Evolutionary conservation across 2,888 invertebrate species (phyloP).

Genomic region (Teleiodes luculella): DNA sequence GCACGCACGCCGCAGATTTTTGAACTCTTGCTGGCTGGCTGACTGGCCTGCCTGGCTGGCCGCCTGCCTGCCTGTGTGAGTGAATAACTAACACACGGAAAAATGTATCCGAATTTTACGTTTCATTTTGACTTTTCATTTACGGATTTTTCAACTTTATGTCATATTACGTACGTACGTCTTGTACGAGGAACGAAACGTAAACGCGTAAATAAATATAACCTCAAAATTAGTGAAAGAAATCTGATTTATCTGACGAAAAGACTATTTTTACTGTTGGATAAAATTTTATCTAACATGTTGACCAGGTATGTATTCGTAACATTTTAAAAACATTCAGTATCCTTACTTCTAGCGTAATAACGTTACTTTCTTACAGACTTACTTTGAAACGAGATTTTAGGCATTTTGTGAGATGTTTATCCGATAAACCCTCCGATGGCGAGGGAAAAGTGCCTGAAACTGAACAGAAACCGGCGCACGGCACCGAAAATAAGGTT

Average conservation of each 20-base stretch:
- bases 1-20: too few species aligned
- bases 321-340: too few species aligned
- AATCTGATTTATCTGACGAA: too few species aligned
- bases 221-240: conserved; percentile 29
- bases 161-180: not conserved
- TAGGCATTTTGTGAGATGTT: conserved; percentile 42
- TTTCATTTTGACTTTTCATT: conserved; percentile 12
- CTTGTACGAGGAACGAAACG: conserved; percentile 20
- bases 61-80: too few species aligned
- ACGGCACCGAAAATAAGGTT: conserved; percentile 30
- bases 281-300: conserved; percentile 25
- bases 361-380: conserved; percentile 18
- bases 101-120: conserved; percentile 25
- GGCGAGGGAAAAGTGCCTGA: conserved; percentile 45
- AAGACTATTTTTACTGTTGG: too few species aligned
- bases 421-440: conserved; percentile 52
- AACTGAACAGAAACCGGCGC: conserved; percentile 16
- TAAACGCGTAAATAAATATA: conserved; percentile 25
- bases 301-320: conserved; percentile 34
- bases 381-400: conserved; percentile 39
- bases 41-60: too few species aligned
- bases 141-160: too few species aligned
- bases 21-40: too few species aligned
- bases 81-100: too few species aligned
- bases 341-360: too few species aligned